Evolutionary conservation across 2,888 invertebrate species (phyloP).

Genomic region (Isoperla grammatica): DNA sequence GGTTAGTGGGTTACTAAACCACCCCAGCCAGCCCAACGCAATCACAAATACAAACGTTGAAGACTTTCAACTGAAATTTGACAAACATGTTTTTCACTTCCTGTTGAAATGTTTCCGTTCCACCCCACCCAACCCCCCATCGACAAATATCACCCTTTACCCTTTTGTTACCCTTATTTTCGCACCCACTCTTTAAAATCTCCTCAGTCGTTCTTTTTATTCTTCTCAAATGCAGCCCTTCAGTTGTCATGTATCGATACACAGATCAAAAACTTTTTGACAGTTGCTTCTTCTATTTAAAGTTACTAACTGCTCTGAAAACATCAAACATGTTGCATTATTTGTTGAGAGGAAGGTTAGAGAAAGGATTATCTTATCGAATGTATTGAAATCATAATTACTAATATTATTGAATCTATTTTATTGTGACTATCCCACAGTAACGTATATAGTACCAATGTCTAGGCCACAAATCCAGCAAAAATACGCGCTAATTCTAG

Average conservation of each 20-base stretch:
- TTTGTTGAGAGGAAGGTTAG: too few relatives aligned
- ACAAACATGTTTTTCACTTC: conserved; percentile 23
- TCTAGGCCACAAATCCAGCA: too few relatives aligned
- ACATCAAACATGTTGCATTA: not conserved
- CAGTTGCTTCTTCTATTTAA: not conserved
- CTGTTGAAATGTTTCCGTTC: conserved; percentile 12
- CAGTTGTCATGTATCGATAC: conserved; percentile 5
- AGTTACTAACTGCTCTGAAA: not conserved
- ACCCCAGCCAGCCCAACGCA: too few relatives aligned
- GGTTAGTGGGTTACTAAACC: too few relatives aligned
- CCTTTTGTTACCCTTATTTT: conserved; percentile 3
- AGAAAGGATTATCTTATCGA: too few relatives aligned
- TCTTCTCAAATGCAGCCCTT: conserved; percentile 8
- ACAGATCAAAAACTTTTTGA: conserved; percentile 11
- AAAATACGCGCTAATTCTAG: too few relatives aligned
- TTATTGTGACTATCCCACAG: too few relatives aligned
- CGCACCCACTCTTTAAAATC: conserved; percentile 16
- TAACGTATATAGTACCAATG: too few relatives aligned
- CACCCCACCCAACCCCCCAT: not conserved
- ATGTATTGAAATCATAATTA: too few relatives aligned
- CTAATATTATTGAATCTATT: too few relatives aligned
- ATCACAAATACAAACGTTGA: too few relatives aligned
- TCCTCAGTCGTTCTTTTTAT: conserved; percentile 4
- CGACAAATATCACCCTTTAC: conserved; percentile 12
- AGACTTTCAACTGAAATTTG: not conserved